phyloP scores from a whole-genome alignment of 1,140 invertebrate genomes.

The Samia ricini region DNA sequence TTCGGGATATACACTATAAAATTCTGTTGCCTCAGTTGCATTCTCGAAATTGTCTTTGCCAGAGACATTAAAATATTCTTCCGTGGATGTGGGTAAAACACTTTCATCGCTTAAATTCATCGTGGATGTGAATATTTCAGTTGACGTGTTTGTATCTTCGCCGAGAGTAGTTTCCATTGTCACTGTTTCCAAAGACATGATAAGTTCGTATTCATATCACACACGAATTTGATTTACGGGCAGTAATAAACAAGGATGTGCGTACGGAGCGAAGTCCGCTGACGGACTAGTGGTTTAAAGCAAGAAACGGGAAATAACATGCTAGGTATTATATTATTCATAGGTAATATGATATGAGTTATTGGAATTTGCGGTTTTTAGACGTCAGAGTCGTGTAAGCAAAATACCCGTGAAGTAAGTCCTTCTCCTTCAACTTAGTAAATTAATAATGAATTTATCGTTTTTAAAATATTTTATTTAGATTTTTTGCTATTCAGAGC shows the following conservation, averaged over 20 bases:
- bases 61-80: not conserved
- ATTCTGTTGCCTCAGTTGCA: not conserved
- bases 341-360: slow-evolving; percentile 31
- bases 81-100: not conserved
- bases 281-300: slow-evolving; percentile 24
- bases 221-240: slow-evolving; percentile 2
- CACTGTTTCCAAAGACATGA: slow-evolving; percentile 19
- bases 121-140: not conserved
- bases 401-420: slow-evolving; percentile 22
- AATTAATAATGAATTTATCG: too few species aligned
- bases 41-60: not conserved
- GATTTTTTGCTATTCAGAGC: too few species aligned
- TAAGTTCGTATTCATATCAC: not conserved
- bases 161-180: not conserved
- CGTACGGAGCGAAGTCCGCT: slow-evolving; percentile 8
- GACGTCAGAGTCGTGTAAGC: slow-evolving; percentile 40
- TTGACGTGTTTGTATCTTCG: slow-evolving; percentile 2
- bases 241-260: slow-evolving; percentile 5
- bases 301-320: slow-evolving; percentile 48
- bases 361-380: slow-evolving; percentile 44
- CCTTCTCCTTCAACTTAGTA: not conserved
- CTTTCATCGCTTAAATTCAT: not conserved
- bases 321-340: slow-evolving; percentile 45
- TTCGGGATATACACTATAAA: slow-evolving; percentile 22
- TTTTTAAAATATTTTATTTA: too few species aligned